Percentiles rank a stretch among this genome's conserved stretches.
These are phyloP conservation scores for Malurus leucopterus DNA, from an alignment of 2,797 vertebrate species.

Conservation along the genomic window DNA sequence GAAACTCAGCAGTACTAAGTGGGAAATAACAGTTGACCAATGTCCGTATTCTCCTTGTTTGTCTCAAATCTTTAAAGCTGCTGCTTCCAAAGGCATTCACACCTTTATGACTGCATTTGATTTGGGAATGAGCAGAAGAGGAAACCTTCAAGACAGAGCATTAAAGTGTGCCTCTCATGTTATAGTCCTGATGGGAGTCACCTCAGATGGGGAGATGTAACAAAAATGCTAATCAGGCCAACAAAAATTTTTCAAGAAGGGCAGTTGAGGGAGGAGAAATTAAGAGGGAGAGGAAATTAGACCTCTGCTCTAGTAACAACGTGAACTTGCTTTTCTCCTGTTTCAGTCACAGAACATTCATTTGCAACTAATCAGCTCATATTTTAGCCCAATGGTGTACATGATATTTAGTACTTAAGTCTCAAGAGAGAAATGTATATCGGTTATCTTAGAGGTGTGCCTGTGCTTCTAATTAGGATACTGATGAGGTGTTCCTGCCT, in stretches of 20 bases:
- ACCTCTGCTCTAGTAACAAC: not conserved
- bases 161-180: not conserved
- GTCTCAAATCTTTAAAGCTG: not conserved
- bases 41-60: not conserved
- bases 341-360: constrained; percentile 1
- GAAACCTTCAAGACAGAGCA: not conserved
- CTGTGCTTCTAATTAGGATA: constrained; percentile 18
- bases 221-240: constrained; percentile 43
- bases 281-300: constrained; percentile 23
- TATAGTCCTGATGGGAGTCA: not conserved
- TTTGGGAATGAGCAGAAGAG: not conserved
- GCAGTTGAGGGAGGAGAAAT: not conserved
- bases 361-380: constrained; percentile 19
- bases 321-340: not conserved
- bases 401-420: constrained; percentile 12
- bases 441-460: not conserved
- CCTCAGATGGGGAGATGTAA: not conserved
- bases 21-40: not conserved
- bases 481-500: not conserved
- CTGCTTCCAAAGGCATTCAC: not conserved
- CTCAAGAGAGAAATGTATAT: not conserved
- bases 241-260: constrained; percentile 26
- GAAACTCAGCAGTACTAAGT: not conserved
- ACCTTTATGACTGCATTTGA: not conserved
- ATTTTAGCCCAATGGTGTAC: not conserved